Percentiles rank a stretch among this genome's conserved stretches.
Evolutionary conservation across 1,140 invertebrate genomes (phyloP).

Genomic region (Macrobrachium nipponense): DNA sequence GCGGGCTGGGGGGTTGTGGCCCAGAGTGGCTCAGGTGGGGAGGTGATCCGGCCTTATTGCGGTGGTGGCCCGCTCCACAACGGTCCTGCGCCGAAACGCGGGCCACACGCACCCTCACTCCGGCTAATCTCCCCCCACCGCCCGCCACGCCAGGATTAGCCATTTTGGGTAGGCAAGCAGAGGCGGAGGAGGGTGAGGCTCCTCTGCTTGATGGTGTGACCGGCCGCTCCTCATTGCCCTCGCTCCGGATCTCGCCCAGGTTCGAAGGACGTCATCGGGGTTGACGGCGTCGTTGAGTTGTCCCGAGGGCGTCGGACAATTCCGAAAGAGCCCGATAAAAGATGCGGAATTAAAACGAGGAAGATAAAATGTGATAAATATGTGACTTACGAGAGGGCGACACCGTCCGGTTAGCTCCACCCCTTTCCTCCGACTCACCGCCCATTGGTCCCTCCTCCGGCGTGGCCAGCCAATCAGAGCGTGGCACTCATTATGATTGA

Average conservation of each 20-base stretch:
- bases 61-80: constrained; percentile 43
- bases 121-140: constrained; percentile 52
- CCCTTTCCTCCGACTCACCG: constrained; percentile 34
- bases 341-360: not conserved
- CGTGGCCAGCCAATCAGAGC: constrained; percentile 56
- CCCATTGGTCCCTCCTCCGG: constrained; percentile 45
- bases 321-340: not conserved
- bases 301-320: not conserved
- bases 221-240: not conserved
- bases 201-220: not conserved
- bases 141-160: constrained; percentile 57
- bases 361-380: constrained; percentile 41
- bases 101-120: constrained; percentile 58
- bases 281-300: not conserved
- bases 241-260: not conserved
- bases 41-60: constrained; percentile 63
- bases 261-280: no score
- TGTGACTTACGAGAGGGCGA: constrained; percentile 20
- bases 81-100: constrained; percentile 53
- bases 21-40: constrained; percentile 63
- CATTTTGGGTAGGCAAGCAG: constrained; percentile 51
- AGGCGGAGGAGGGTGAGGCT: constrained; percentile 22
- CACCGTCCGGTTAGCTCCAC: constrained; percentile 37
- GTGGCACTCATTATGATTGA: constrained; percentile 58
- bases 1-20: constrained; percentile 50